Percentiles rank a stretch among this genome's conserved stretches.
Conservation (phyloP, 1,140 invertebrate genomes). For the Drosophila asahinai region DNA sequence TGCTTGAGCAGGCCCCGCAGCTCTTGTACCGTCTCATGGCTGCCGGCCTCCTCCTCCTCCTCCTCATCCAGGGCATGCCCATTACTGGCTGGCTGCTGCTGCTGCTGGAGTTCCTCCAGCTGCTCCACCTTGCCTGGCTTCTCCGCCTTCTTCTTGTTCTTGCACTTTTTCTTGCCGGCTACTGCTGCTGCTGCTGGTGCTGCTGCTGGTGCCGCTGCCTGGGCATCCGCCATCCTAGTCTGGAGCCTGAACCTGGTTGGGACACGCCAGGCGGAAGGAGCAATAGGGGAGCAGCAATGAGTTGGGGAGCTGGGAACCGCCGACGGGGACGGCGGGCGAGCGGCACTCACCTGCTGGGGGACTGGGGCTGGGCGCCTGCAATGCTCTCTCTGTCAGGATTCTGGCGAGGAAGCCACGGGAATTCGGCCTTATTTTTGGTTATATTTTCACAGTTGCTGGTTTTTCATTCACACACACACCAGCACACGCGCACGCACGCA, state of each 20-base stretch:
- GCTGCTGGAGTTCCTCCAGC: conserved; percentile 11
- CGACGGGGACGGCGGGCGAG: neutral
- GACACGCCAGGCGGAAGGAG: neutral
- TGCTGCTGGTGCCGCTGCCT: conserved; percentile 50
- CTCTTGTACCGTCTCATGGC: conserved; percentile 1
- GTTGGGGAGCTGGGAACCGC: neutral
- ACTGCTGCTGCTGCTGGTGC: neutral
- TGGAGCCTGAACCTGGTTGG: conserved; percentile 1
- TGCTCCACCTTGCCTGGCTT: conserved; percentile 40
- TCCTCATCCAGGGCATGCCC: conserved; percentile 32
- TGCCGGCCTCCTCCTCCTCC: neutral
- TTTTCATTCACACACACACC: conserved; percentile 76
- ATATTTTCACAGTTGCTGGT: conserved; percentile 78
- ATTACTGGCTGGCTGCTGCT: conserved; percentile 39
- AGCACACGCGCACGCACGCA: conserved; percentile 30
- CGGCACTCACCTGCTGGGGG: conserved; percentile 7
- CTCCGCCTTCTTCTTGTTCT: conserved; percentile 63
- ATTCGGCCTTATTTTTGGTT: conserved; percentile 74
- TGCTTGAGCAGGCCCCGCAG: conserved; percentile 54
- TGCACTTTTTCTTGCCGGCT: conserved; percentile 64
- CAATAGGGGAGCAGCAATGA: neutral
- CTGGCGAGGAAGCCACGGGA: conserved; percentile 3
- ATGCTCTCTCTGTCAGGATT: conserved; percentile 19
- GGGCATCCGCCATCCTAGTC: conserved; percentile 65
- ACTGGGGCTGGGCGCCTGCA: conserved; percentile 15